phyloP scores from a whole-genome alignment of 2,888 invertebrate genomes.

The Stenoptilia bipunctidactyla region DNA sequence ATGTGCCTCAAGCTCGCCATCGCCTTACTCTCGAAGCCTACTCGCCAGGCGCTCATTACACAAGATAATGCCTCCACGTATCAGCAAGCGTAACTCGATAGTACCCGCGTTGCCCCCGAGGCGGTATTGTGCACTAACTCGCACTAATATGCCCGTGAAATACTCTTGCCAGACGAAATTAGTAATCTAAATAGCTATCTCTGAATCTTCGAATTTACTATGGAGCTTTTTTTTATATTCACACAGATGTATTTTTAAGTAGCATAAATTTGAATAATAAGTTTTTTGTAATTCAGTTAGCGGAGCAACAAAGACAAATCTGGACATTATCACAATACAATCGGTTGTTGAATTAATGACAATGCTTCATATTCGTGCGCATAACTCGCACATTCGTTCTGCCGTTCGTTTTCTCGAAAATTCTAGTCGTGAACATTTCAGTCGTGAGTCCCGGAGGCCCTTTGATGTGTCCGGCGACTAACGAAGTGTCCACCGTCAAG shows the following conservation, averaged over 20 bases:
- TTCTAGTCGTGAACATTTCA: constrained; percentile 40
- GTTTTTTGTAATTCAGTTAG: no score
- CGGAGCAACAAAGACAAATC: neutral
- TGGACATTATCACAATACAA: constrained; percentile 13
- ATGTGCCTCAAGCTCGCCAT: no score
- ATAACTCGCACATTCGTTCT: constrained; percentile 27
- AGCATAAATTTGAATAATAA: no score
- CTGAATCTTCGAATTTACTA: no score
- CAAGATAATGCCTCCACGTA: constrained; percentile 19
- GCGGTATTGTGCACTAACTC: no score
- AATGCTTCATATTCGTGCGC: constrained; percentile 48
- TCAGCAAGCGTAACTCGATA: constrained; percentile 18
- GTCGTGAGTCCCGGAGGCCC: constrained; percentile 47
- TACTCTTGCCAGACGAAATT: no score
- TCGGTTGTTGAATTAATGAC: constrained; percentile 11
- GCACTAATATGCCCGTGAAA: no score
- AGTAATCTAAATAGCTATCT: no score
- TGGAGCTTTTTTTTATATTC: no score
- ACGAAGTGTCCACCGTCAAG: constrained; percentile 31
- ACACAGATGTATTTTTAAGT: no score
- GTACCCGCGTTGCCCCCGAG: no score
- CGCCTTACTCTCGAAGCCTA: neutral
- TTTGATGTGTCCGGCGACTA: constrained; percentile 56
- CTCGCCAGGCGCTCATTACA: constrained; percentile 18
- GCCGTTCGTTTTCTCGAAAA: constrained; percentile 48